phyloP scores from a whole-genome alignment of 2,113 vertebrate species.

The Trematomus loennbergii region DNA sequence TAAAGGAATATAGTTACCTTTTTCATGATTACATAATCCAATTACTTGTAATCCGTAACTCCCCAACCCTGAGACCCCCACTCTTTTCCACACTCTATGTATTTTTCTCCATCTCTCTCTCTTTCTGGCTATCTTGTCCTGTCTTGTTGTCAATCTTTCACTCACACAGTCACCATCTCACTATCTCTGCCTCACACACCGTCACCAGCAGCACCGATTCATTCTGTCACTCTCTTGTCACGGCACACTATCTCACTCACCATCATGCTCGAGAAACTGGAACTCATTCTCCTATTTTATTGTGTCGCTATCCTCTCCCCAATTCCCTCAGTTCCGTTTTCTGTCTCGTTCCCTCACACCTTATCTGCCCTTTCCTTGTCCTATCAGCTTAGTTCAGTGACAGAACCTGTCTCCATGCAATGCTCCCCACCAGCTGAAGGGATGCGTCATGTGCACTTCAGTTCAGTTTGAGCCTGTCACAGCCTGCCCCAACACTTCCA shows the following conservation, averaged over 20 bases:
- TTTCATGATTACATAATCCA: background rate
- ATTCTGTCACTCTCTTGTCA: conserved; percentile 51
- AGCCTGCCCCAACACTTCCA: conserved; percentile 1
- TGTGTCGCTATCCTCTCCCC: background rate
- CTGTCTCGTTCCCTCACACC: conserved; percentile 7
- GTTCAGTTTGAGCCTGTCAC: conserved; percentile 36
- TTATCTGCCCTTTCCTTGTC: conserved; percentile 40
- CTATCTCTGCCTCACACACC: background rate
- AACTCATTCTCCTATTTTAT: background rate
- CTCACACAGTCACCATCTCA: conserved; percentile 11
- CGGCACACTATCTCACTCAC: conserved; percentile 31
- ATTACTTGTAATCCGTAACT: too few relatives aligned
- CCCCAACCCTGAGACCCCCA: too few relatives aligned
- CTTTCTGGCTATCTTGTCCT: conserved; percentile 16
- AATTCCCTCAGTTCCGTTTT: background rate
- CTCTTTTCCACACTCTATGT: conserved; percentile 20
- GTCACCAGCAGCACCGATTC: conserved; percentile 32
- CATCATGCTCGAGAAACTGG: conserved; percentile 30
- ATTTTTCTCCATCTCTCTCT: conserved; percentile 20
- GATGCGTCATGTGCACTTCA: conserved; percentile 7
- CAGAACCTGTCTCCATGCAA: conserved; percentile 33
- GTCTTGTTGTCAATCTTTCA: conserved; percentile 36
- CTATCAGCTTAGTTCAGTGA: conserved; percentile 33
- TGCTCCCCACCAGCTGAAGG: conserved; percentile 36
- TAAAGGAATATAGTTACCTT: too few relatives aligned